A percentile compares a stretch with the other conserved stretches of the same genome.
Conservation (phyloP, 2,888 invertebrate genomes). For the Thumatha senex region DNA sequence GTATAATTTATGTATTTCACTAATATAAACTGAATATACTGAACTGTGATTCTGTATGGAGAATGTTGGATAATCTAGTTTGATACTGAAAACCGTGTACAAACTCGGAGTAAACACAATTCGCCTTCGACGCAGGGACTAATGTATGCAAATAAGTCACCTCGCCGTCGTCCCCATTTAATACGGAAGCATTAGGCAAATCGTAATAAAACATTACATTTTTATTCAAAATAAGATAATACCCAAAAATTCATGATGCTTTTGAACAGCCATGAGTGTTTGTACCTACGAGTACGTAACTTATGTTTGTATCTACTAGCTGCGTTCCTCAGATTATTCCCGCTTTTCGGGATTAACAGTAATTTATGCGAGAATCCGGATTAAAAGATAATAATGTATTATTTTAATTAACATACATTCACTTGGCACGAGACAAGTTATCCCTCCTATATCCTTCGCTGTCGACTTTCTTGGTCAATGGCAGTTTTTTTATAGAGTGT, state of each 20-base stretch:
- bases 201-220: slow-evolving; percentile 7
- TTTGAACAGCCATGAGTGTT: neutral
- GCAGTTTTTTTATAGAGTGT: too few relatives aligned
- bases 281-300: neutral
- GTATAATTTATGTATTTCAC: too few relatives aligned
- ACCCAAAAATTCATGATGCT: neutral
- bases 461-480: too few relatives aligned
- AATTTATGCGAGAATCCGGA: neutral
- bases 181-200: slow-evolving; percentile 4
- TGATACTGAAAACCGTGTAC: slow-evolving; percentile 7
- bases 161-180: slow-evolving; percentile 8
- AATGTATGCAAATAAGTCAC: slow-evolving; percentile 18
- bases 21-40: too few relatives aligned
- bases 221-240: slow-evolving; percentile 6
- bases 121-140: slow-evolving; percentile 10
- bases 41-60: too few relatives aligned
- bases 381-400: too few relatives aligned
- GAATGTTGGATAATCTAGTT: slow-evolving; percentile 12
- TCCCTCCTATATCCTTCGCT: too few relatives aligned
- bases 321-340: neutral
- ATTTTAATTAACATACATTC: too few relatives aligned
- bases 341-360: neutral
- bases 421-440: too few relatives aligned
- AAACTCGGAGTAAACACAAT: slow-evolving; percentile 10
- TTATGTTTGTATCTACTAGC: neutral